phyloP scores from a whole-genome alignment of 1,140 invertebrate species.

The Glossosoma conforme region DNA sequence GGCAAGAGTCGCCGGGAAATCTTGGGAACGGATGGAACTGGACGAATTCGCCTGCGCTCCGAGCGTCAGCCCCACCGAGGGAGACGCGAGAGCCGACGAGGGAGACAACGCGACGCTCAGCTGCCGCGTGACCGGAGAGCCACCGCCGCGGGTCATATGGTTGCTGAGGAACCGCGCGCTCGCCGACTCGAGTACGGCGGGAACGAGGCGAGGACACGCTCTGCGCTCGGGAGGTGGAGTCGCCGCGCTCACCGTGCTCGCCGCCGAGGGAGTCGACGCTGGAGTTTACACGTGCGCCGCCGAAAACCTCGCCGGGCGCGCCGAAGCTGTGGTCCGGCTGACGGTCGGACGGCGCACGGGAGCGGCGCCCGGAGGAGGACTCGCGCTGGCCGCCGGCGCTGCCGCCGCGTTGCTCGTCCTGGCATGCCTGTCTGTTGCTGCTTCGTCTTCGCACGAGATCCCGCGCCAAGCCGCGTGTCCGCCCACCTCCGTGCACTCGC shows the following conservation, averaged over 20 bases:
- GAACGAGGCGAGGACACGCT: slow-evolving; percentile 40
- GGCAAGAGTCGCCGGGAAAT: slow-evolving; percentile 52
- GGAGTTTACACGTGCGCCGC: slow-evolving; percentile 70
- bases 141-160: slow-evolving; percentile 50
- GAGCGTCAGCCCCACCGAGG: slow-evolving; percentile 52
- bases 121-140: slow-evolving; percentile 65
- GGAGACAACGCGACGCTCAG: slow-evolving; percentile 69
- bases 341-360: slow-evolving; percentile 57
- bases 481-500: slow-evolving; percentile 53
- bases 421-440: slow-evolving; percentile 36
- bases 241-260: slow-evolving; percentile 67
- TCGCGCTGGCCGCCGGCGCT: slow-evolving; percentile 51
- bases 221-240: slow-evolving; percentile 45
- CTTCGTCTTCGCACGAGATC: slow-evolving; percentile 20
- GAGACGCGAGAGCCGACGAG: slow-evolving; percentile 56
- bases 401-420: slow-evolving; percentile 45
- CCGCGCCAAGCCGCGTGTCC: slow-evolving; percentile 36
- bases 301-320: slow-evolving; percentile 71
- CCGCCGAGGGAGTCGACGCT: slow-evolving; percentile 63
- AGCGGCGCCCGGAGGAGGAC: slow-evolving; percentile 51
- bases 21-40: slow-evolving; percentile 69
- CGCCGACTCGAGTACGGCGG: slow-evolving; percentile 49
- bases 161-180: slow-evolving; percentile 47
- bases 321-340: slow-evolving; percentile 64
- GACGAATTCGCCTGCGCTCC: slow-evolving; percentile 79